phyloP scores from a whole-genome alignment of 2,797 vertebrate species.

The Acipenser transmontanus region DNA sequence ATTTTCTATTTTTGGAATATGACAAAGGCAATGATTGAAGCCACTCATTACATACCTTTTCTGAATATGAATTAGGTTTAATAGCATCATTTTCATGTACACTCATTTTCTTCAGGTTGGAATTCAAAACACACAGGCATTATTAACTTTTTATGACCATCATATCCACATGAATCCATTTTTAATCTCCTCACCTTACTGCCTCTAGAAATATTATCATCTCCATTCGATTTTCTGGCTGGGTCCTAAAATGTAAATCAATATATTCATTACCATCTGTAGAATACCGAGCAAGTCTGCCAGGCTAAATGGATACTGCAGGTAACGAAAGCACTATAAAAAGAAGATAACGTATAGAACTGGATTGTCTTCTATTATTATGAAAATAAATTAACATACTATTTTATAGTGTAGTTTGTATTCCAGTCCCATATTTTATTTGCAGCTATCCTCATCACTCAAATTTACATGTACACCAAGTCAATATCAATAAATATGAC shows the following conservation, averaged over 20 bases:
- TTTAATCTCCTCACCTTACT: slow-evolving; percentile 38
- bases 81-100: slow-evolving; percentile 22
- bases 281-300: slow-evolving; percentile 44
- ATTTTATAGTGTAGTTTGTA: slow-evolving; percentile 11
- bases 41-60: background rate
- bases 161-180: slow-evolving; percentile 31
- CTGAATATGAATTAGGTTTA: slow-evolving; percentile 12
- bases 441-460: slow-evolving; percentile 20
- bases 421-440: slow-evolving; percentile 24
- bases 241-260: slow-evolving; percentile 50
- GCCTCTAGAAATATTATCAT: slow-evolving; percentile 54
- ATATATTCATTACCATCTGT: slow-evolving; percentile 50
- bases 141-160: slow-evolving; percentile 20
- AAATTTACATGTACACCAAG: slow-evolving; percentile 26
- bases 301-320: slow-evolving; percentile 38
- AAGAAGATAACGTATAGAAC: slow-evolving; percentile 16
- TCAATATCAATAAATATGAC: slow-evolving; percentile 34
- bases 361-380: slow-evolving; percentile 17
- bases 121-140: slow-evolving; percentile 22
- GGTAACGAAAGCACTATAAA: slow-evolving; percentile 35
- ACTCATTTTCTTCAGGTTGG: slow-evolving; percentile 22
- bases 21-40: slow-evolving; percentile 9
- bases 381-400: slow-evolving; percentile 12
- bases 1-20: slow-evolving; percentile 7
- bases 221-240: slow-evolving; percentile 34